Base-by-base conservation (phyloP, 2,888 invertebrate species). In the Xanthorhoe designata region DNA sequence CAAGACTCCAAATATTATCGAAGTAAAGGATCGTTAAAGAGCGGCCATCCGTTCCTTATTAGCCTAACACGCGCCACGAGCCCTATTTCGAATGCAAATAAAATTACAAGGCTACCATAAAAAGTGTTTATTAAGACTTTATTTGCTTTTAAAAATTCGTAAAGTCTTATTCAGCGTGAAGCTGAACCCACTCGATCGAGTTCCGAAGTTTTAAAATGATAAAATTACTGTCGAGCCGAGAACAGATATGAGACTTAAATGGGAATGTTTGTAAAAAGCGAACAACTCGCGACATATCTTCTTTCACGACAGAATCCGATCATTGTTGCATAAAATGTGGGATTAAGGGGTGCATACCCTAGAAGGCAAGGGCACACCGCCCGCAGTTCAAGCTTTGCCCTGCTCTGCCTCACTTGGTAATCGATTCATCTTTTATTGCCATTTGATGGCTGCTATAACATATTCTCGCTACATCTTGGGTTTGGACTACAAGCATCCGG, bases 61-160 rank as follows among this genome's bases (percentile, higher is more conserved):
- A 91, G 89, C 85, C 82, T 79, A 88, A 88, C 90, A 89, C 88
- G 89, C 86, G 88, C 86, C 86, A 82, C 85, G 80, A 77, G 80
- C 82, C 88, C 89, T 89, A 91, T 90, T 88, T 81, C 78, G 84
- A 83, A 89, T 90, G 87, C 85, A 87, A 90, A 92, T 92, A 92
- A 90, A 88, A 90, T 86, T 87, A 87, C 86, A 88, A 87, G 83
- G 81, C 86, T 81, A 82, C 87, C 87, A 91, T 92, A 91, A 92
- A 91, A 83, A 89, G 85, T 80, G 80, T 88, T 91, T 92, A 91
- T 91, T 90, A 90, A 91, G 90, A 89, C 90, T 91, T 91, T 90
- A 91, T 90, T 84, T 77, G 83, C 82, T 70, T 90, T 92, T 89
- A 89, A 91, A 89, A 90, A 89, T 91, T 88, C 88, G 87, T 92